Percentiles rank a stretch among this genome's conserved stretches.
phyloP scores from a whole-genome alignment of 1,140 invertebrate species.

The Aphelenchoides fujianensis region DNA sequence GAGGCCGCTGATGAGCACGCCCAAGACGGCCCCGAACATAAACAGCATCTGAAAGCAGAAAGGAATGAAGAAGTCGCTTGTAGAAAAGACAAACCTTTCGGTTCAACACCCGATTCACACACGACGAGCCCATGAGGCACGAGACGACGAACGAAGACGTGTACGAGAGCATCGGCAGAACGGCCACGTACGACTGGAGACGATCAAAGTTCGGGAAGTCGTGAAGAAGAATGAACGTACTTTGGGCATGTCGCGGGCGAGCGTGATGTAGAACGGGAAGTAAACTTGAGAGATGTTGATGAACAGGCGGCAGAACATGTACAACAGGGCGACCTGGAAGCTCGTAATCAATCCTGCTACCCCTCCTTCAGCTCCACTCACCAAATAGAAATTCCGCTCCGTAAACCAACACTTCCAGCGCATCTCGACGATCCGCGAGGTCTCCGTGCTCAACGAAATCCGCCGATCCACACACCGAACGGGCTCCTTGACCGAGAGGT shows the following conservation, averaged over 20 bases:
- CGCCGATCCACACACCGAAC: constrained; percentile 10
- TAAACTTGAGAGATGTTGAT: constrained; percentile 86
- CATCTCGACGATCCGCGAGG: constrained; percentile 32
- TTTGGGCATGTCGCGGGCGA: constrained; percentile 73
- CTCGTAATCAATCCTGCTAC: constrained; percentile 17
- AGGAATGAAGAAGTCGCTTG: not conserved
- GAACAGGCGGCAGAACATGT: constrained; percentile 83
- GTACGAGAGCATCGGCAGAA: constrained; percentile 81
- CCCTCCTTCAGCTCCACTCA: constrained; percentile 6
- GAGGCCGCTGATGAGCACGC: constrained; percentile 30
- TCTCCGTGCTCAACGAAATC: constrained; percentile 25
- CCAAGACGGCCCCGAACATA: constrained; percentile 32
- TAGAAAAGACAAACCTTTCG: constrained; percentile 12
- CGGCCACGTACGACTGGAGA: constrained; percentile 73
- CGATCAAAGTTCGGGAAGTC: constrained; percentile 25
- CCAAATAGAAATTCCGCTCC: constrained; percentile 31
- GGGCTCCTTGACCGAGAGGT: constrained; percentile 42
- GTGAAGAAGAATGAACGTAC: constrained; percentile 51
- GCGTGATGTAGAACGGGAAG: constrained; percentile 82
- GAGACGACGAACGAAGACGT: constrained; percentile 78
- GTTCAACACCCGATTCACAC: constrained; percentile 40
- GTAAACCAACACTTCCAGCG: constrained; percentile 35
- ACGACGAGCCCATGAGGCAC: constrained; percentile 39
- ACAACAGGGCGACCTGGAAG: constrained; percentile 74
- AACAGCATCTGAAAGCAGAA: too few relatives aligned